Evolutionary conservation across 1,140 invertebrate species (phyloP), one percentile per base, ranked within the genome.

Genomic region (Cyclina sinensis): DNA sequence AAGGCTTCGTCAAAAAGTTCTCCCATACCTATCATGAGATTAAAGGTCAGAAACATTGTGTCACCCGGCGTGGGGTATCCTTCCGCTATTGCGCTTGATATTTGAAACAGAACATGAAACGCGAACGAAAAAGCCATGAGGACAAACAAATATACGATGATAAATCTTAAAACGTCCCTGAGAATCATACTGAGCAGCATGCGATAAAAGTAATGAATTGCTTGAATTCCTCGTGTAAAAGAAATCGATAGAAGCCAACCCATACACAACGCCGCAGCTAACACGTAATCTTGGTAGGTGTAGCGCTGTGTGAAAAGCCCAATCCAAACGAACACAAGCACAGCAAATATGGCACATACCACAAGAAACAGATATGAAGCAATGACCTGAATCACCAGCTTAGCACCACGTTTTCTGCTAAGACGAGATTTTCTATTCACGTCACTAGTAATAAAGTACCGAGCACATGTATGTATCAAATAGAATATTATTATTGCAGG

Each of bases 181-280:
- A 94, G 39, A 18, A 95, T 91, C 92, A 95, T 94, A 81, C 91
- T 92, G 39, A 92, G 85, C 0, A 95, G 90, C 91, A 95, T 92
- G 24, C 91, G 74, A 90, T 93, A 94, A 86, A 94, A 95, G 57
- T 94, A 94, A 88, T 94, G 93, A 35, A 95, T 92, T 12, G 84
- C 70, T 81, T 92, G 92, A 65, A 94, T 93, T 12, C 93, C 94
- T 21, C 93, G 76, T 1, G 94, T 94, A 84, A 94, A 94, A 18
- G 90, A 51, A 48, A 95, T 93, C 2, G 92, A 88, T 24, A 91
- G 86, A 18, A 94, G 70, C 94, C 94, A 95, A n/a, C 94, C 94
- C 0, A 94, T 46, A 48, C 92, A 91, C 2, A 94, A 51, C 16
- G 91, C 86, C 0, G 92, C 48, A 9, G 94, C 86, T 3, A 95